Percentiles rank a stretch among this genome's conserved stretches.
phyloP scores from a whole-genome alignment of 1,140 invertebrate species.

The Lasaia peninsularis region DNA sequence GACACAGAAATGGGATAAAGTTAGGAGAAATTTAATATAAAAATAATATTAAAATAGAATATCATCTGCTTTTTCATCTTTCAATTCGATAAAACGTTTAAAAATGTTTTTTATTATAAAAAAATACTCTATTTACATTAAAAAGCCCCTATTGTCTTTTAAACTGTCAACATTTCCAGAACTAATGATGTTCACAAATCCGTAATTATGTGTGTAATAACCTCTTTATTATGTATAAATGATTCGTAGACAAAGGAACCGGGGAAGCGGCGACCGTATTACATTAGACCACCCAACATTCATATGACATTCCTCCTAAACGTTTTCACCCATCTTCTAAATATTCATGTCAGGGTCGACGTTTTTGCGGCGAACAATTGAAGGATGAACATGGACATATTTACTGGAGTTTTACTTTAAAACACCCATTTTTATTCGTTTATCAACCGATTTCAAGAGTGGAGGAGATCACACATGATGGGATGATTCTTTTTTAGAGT shows the following conservation, averaged over 20 bases:
- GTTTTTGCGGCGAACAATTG: neutral
- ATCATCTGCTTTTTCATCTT: no score
- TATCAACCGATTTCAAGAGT: no score
- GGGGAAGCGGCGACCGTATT: neutral
- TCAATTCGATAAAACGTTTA: no score
- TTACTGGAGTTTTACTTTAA: neutral
- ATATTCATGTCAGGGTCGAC: constrained; percentile 1
- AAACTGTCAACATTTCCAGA: no score
- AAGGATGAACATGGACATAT: neutral
- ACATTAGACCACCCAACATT: neutral
- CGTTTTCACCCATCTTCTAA: neutral
- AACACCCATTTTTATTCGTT: neutral
- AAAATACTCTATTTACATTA: no score
- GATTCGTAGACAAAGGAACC: neutral
- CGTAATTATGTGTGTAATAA: neutral
- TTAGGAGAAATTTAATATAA: no score
- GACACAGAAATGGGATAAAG: no score
- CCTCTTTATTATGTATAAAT: neutral
- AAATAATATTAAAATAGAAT: no score
- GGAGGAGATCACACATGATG: no score
- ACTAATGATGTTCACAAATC: no score
- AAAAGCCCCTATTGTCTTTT: neutral
- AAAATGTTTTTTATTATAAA: no score
- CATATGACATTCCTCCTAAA: constrained; percentile 6
- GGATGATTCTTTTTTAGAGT: no score